These are phyloP conservation scores for Patella ulyssiponensis DNA, from an alignment of 2,888 invertebrate genomes.

Conservation along the genomic window DNA sequence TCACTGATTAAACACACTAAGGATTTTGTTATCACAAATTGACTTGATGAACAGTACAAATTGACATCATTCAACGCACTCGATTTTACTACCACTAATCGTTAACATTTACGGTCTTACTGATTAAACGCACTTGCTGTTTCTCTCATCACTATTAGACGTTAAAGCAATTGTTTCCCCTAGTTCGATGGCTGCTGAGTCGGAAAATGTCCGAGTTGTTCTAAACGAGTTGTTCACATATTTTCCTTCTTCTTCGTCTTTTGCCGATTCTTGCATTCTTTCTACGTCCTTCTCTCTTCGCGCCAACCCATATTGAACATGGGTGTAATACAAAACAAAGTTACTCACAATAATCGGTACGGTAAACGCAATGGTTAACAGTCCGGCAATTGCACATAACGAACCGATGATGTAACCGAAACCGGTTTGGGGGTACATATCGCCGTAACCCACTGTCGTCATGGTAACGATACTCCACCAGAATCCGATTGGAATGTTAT, in stretches of 20 bases:
- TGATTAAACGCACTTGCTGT: not conserved
- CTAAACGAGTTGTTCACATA: slow-evolving; percentile 15
- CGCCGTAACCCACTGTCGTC: slow-evolving; percentile 70
- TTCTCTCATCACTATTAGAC: slow-evolving; percentile 15
- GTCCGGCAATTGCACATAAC: slow-evolving; percentile 64
- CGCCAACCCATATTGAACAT: slow-evolving; percentile 64
- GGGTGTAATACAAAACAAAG: slow-evolving; percentile 68
- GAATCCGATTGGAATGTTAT: slow-evolving; percentile 68
- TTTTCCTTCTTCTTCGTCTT: slow-evolving; percentile 17
- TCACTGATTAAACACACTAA: not conserved
- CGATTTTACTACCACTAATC: no score
- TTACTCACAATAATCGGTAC: slow-evolving; percentile 71
- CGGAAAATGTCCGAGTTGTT: not conserved
- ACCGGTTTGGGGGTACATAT: slow-evolving; percentile 63
- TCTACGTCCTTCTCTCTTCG: slow-evolving; percentile 38
- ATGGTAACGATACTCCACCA: slow-evolving; percentile 71
- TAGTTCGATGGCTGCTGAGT: slow-evolving; percentile 22
- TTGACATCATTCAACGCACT: no score
- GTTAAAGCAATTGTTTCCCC: slow-evolving; percentile 34
- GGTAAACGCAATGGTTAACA: slow-evolving; percentile 68
- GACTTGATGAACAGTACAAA: not conserved
- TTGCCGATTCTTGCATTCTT: slow-evolving; percentile 26
- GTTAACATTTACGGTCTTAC: no score
- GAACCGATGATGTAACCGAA: slow-evolving; percentile 66
- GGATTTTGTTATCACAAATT: not conserved